These are phyloP conservation scores for Peromyscus leucopus DNA, from an alignment of 2,113 vertebrate species.

Conservation along the genomic window DNA sequence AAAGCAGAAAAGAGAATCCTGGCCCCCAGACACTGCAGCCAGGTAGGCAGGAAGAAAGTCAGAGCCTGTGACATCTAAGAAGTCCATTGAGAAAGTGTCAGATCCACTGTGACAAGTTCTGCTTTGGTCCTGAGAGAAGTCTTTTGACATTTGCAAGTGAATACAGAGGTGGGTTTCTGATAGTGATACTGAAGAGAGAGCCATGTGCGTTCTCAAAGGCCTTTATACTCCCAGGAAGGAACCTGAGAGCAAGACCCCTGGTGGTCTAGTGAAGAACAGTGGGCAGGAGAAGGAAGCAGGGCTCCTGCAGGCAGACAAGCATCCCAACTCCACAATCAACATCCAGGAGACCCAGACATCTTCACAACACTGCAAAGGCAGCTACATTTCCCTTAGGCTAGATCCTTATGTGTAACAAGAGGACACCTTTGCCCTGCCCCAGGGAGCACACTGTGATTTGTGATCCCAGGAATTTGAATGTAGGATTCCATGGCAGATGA, in stretches of 20 bases:
- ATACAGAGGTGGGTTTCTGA: not conserved
- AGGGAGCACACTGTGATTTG: not conserved
- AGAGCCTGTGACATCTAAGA: not conserved
- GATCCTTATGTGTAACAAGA: not conserved
- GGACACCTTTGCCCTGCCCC: not conserved
- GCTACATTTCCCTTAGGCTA: not conserved
- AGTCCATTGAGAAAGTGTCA: not conserved
- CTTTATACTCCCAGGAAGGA: not conserved
- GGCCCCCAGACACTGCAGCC: not conserved
- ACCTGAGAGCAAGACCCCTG: not conserved
- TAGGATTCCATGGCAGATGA: not conserved
- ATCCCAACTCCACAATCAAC: not conserved
- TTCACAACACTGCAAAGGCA: slow-evolving; percentile 13
- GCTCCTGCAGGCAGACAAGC: not conserved
- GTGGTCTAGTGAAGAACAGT: not conserved
- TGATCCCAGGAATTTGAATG: not conserved
- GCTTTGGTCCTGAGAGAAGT: not conserved
- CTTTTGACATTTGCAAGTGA: not conserved
- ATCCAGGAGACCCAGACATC: not conserved
- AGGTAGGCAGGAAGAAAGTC: not conserved
- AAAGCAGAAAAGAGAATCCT: not conserved
- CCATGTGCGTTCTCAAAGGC: not conserved
- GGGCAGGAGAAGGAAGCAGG: not conserved
- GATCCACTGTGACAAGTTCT: not conserved
- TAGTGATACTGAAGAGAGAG: not conserved